Conservation (phyloP, 2,888 invertebrate genomes). For the Eurytoma californica region DNA sequence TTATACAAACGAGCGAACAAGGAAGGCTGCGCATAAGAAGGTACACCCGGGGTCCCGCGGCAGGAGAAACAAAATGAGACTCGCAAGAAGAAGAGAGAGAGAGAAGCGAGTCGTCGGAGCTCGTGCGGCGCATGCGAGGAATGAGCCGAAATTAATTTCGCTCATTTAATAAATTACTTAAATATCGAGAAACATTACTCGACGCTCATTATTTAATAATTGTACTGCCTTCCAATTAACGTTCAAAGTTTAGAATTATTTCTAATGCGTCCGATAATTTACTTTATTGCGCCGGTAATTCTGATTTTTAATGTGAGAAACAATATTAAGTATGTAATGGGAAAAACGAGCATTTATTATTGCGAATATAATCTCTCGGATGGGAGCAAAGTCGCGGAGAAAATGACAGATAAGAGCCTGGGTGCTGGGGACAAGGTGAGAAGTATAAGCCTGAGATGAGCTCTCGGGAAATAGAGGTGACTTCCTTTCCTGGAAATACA, state of each 20-base stretch:
- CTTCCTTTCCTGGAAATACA: constrained; percentile 51
- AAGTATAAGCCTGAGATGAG: constrained; percentile 24
- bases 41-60: background rate
- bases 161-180: background rate
- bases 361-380: background rate
- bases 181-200: too few species aligned
- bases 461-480: constrained; percentile 47
- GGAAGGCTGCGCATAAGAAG: constrained; percentile 22
- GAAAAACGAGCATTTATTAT: too few species aligned
- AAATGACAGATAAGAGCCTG: background rate
- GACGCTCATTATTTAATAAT: too few species aligned
- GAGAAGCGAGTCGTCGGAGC: background rate
- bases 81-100: constrained; percentile 17
- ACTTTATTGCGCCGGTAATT: too few species aligned
- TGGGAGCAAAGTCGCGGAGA: background rate
- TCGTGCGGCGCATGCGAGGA: too few species aligned
- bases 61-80: background rate
- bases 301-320: too few species aligned
- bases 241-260: too few species aligned
- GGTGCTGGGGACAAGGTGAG: background rate
- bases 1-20: constrained; percentile 56
- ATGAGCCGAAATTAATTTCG: background rate
- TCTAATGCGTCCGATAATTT: too few species aligned
- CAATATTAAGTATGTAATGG: too few species aligned
- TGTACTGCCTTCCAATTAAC: too few species aligned